Conservation (phyloP, 2,113 vertebrate species). For the Gallinago jamesoni region DNA sequence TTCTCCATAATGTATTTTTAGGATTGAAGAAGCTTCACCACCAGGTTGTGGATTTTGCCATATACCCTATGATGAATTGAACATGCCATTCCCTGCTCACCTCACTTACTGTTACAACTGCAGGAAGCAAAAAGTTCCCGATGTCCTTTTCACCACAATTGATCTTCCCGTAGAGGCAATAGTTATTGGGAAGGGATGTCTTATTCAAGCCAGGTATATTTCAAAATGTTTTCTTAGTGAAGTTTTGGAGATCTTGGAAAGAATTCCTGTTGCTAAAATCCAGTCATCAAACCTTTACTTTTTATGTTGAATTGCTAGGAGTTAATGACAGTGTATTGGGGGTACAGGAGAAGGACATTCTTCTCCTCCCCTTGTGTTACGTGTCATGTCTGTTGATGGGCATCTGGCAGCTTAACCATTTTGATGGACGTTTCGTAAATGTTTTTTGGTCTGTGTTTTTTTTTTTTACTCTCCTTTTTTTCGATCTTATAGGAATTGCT, state of each 20-base stretch:
- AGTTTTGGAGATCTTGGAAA: background rate
- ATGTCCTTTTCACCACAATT: conserved; percentile 94
- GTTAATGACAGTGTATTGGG: background rate
- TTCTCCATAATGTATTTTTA: conserved; percentile 61
- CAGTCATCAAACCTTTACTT: background rate
- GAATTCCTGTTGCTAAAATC: background rate
- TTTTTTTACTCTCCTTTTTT: too few relatives aligned
- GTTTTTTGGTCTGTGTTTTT: too few relatives aligned
- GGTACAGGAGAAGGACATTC: background rate
- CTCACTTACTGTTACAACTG: conserved; percentile 94
- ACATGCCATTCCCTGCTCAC: conserved; percentile 97
- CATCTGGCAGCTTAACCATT: background rate
- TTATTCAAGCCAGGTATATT: conserved; percentile 91
- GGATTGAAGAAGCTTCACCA: conserved; percentile 88
- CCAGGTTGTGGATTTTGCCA: conserved; percentile 93
- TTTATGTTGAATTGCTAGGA: background rate
- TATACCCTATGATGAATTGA: conserved; percentile 96
- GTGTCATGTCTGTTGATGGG: background rate
- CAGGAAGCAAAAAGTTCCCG: conserved; percentile 90
- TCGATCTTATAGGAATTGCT: background rate
- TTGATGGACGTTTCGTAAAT: background rate
- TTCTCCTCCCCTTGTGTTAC: background rate
- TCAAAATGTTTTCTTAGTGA: background rate
- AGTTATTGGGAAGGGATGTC: conserved; percentile 90
- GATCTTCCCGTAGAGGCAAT: conserved; percentile 85